Evolutionary conservation across 2,797 vertebrate species (phyloP).

Genomic region (Cirrhinus mrigala): DNA sequence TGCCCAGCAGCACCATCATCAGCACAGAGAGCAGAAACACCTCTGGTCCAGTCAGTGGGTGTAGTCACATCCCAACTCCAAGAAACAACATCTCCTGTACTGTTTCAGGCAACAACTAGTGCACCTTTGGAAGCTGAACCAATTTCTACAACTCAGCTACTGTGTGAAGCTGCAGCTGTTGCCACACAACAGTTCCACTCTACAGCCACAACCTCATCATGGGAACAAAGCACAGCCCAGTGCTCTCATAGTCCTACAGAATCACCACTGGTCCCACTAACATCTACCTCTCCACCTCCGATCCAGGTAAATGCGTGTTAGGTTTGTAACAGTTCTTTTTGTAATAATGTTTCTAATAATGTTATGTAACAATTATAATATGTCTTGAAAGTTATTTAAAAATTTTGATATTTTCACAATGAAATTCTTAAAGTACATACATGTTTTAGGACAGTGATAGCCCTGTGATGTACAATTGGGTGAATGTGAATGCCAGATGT

Average conservation of each 20-base stretch:
- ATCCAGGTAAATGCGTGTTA: slow-evolving; percentile 5
- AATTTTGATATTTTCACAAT: background rate
- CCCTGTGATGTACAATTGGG: background rate
- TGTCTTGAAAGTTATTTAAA: background rate
- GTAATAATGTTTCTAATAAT: background rate
- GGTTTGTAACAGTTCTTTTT: background rate
- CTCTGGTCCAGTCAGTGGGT: background rate
- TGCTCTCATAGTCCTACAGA: slow-evolving; percentile 10
- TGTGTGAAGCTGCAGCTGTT: background rate
- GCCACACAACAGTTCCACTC: background rate
- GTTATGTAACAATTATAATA: background rate
- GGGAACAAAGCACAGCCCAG: slow-evolving; percentile 1
- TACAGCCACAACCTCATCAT: background rate
- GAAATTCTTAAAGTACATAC: background rate
- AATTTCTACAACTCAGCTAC: background rate
- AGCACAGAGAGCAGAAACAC: slow-evolving; percentile 3
- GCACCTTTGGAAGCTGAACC: background rate
- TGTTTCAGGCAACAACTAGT: background rate
- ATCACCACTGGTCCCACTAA: background rate
- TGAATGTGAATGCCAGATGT: slow-evolving; percentile 14
- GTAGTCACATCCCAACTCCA: background rate
- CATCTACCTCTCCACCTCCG: background rate
- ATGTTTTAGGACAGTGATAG: background rate
- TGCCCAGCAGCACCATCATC: background rate
- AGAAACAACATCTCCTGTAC: background rate